A percentile compares a stretch with the other conserved stretches of the same genome.
Conservation (phyloP, 37 sponge, comb jelly and placozoan species). For the Petrosia ficiformis region DNA sequence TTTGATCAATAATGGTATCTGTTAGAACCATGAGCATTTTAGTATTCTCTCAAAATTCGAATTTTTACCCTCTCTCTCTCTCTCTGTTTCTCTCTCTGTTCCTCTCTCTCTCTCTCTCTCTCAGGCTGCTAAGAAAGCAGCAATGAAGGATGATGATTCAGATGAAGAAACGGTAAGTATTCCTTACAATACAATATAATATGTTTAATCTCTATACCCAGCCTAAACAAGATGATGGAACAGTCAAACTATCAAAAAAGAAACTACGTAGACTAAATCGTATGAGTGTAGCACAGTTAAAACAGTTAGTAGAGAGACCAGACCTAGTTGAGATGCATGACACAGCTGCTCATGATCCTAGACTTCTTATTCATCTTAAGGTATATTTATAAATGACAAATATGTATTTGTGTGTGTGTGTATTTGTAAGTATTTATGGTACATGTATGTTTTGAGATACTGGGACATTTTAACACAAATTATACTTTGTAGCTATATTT, state of each 20-base stretch:
- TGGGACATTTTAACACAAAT: too few species aligned
- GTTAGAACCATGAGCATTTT: too few species aligned
- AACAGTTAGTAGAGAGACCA: constrained; percentile 92
- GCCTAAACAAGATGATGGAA: not conserved
- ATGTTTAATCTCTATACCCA: not conserved
- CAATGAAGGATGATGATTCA: not conserved
- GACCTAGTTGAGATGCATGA: constrained; percentile 99
- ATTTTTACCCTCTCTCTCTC: too few species aligned
- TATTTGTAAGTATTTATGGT: not conserved
- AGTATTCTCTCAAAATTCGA: too few species aligned
- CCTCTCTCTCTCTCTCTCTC: not conserved
- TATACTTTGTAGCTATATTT: too few species aligned
- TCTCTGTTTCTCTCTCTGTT: too few species aligned
- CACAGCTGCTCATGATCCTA: constrained; percentile 89
- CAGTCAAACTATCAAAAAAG: constrained; percentile 81
- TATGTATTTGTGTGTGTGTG: not conserved
- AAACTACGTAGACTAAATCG: constrained; percentile 84
- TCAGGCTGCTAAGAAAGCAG: not conserved
- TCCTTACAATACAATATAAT: not conserved
- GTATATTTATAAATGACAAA: constrained; percentile 12
- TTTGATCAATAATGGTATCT: too few species aligned
- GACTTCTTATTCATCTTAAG: constrained; percentile 88
- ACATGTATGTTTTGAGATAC: not conserved
- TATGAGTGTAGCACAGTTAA: constrained; percentile 84
- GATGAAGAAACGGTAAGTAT: constrained; percentile 3